phyloP scores from a whole-genome alignment of 2,888 invertebrate species.

The Volucella inflata region DNA sequence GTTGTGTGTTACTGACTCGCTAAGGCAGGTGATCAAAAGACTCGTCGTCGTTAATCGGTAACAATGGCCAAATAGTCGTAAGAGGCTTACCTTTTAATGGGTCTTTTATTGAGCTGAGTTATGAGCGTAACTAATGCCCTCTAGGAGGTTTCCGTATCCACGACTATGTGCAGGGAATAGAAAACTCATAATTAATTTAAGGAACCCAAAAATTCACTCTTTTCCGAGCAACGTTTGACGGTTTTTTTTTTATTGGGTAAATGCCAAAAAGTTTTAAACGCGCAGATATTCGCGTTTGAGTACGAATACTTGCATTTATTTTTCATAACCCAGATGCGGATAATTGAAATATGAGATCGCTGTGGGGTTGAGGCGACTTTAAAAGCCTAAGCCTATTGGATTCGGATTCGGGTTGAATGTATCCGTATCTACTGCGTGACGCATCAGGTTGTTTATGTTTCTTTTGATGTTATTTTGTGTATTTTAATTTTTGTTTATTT shows the following conservation, averaged over 20 bases:
- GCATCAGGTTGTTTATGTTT: slow-evolving; percentile 30
- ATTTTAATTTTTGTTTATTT: background rate
- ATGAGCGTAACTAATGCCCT: slow-evolving; percentile 39
- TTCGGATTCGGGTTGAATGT: slow-evolving; percentile 42
- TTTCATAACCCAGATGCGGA: slow-evolving; percentile 32
- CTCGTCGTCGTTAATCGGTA: slow-evolving; percentile 47
- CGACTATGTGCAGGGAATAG: slow-evolving; percentile 8
- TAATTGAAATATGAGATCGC: slow-evolving; percentile 44
- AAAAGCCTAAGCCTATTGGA: slow-evolving; percentile 13
- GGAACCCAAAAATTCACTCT: slow-evolving; percentile 26
- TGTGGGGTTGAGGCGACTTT: slow-evolving; percentile 26
- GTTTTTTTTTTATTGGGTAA: slow-evolving; percentile 14
- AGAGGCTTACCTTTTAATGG: slow-evolving; percentile 36
- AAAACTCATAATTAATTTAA: slow-evolving; percentile 32
- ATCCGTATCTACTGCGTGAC: slow-evolving; percentile 12
- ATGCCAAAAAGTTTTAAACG: slow-evolving; percentile 13
- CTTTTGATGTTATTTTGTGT: slow-evolving; percentile 5
- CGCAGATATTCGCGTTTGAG: background rate
- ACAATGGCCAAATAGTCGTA: slow-evolving; percentile 49
- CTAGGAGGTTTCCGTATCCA: background rate
- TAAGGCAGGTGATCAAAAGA: slow-evolving; percentile 34
- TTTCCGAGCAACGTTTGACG: slow-evolving; percentile 1
- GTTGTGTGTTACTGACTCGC: background rate
- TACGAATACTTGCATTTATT: background rate
- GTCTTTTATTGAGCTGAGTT: slow-evolving; percentile 33